Percentiles rank a stretch among this genome's conserved stretches.
phyloP scores from a whole-genome alignment of 2,888 invertebrate genomes.

The Xanthia togata region DNA sequence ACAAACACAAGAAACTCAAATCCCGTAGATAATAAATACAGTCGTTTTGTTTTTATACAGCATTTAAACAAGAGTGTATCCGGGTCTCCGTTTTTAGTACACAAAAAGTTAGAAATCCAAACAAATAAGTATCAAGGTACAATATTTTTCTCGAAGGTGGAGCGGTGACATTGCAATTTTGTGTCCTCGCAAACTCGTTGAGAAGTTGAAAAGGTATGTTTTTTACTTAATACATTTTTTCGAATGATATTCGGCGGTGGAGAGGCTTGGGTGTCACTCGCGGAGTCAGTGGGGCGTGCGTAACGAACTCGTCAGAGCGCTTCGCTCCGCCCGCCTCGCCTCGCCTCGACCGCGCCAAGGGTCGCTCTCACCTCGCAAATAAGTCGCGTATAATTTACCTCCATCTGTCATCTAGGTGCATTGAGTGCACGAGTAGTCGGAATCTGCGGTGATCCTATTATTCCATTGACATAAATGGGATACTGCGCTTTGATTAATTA shows the following conservation, averaged over 20 bases:
- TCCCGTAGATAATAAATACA: constrained; percentile 57
- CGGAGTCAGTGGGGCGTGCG: constrained; percentile 83
- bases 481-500: constrained; percentile 6
- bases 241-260: constrained; percentile 82
- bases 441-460: constrained; percentile 10
- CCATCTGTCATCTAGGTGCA: constrained; percentile 62
- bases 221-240: constrained; percentile 83
- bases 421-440: constrained; percentile 46
- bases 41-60: constrained; percentile 58
- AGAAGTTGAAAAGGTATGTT: constrained; percentile 84
- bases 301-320: constrained; percentile 85
- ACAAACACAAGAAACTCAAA: constrained; percentile 52
- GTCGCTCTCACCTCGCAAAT: constrained; percentile 68
- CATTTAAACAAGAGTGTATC: constrained; percentile 51
- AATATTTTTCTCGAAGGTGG: constrained; percentile 68
- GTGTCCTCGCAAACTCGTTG: constrained; percentile 78
- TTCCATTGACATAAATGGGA: constrained; percentile 24
- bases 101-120: constrained; percentile 43
- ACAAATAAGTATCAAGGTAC: constrained; percentile 55
- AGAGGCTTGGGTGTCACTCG: constrained; percentile 86
- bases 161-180: constrained; percentile 74
- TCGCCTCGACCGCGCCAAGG: constrained; percentile 61
- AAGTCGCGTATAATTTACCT: constrained; percentile 68
- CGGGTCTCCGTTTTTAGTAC: constrained; percentile 25
- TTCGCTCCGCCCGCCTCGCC: constrained; percentile 55